phyloP scores from a whole-genome alignment of 2,113 vertebrate genomes.

The Spilogale gracilis region DNA sequence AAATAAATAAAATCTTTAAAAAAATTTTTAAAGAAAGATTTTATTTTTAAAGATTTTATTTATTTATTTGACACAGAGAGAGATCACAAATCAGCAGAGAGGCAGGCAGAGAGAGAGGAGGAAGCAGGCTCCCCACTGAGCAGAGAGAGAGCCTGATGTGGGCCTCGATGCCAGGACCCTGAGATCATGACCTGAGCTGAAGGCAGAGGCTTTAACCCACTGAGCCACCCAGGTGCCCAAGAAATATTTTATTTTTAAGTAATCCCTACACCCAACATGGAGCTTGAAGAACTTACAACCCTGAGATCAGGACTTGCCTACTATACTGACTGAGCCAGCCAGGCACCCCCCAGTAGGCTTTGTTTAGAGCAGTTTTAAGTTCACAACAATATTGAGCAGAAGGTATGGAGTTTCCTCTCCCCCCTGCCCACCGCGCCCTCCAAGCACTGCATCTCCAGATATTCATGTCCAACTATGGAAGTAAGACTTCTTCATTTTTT shows the following conservation, averaged over 20 bases:
- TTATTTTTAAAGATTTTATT: too few relatives aligned
- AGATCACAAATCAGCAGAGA: too few relatives aligned
- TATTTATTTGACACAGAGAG: too few relatives aligned
- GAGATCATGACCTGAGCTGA: too few relatives aligned
- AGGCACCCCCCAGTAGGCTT: not conserved
- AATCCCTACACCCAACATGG: not conserved
- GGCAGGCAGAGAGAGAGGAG: too few relatives aligned
- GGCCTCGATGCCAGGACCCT: too few relatives aligned
- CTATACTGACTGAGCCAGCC: not conserved
- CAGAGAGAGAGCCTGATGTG: too few relatives aligned
- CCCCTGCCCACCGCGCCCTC: fast-evolving
- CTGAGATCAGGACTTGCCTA: not conserved
- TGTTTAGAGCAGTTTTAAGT: not conserved
- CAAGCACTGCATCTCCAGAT: not conserved
- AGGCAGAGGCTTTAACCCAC: too few relatives aligned
- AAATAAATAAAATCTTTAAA: too few relatives aligned
- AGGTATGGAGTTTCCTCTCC: not conserved
- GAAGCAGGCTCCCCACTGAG: too few relatives aligned
- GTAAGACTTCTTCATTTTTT: not conserved
- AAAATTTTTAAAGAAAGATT: not conserved
- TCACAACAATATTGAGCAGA: slow-evolving; percentile 6
- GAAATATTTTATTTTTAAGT: not conserved
- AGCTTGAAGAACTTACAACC: not conserved
- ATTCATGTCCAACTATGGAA: not conserved
- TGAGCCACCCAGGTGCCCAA: too few relatives aligned